phyloP scores from a whole-genome alignment of 2,113 vertebrate genomes.

The Aphyosemion australe region DNA sequence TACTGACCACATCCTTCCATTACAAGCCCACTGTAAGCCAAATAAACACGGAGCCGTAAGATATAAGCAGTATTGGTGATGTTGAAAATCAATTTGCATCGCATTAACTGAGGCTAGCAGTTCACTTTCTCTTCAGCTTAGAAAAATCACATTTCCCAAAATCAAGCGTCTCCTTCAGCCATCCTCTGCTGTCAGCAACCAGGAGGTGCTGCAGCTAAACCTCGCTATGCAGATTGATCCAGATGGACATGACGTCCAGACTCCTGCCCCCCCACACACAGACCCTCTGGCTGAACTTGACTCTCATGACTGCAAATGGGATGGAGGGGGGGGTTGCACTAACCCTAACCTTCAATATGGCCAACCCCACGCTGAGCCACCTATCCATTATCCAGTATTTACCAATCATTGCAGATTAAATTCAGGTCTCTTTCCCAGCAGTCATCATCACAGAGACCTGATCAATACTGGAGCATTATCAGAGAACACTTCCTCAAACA shows the following conservation, averaged over 20 bases:
- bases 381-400: conserved; percentile 34
- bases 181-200: conserved; percentile 35
- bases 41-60: conserved; percentile 66
- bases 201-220: conserved; percentile 61
- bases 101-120: conserved; percentile 62
- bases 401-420: conserved; percentile 68
- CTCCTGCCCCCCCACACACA: conserved; percentile 56
- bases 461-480: conserved; percentile 77
- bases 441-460: conserved; percentile 71
- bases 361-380: conserved; percentile 37
- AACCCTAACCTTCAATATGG: conserved; percentile 32
- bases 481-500: conserved; percentile 75
- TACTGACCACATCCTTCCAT: conserved; percentile 34
- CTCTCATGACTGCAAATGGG: conserved; percentile 77
- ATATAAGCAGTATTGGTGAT: conserved; percentile 54
- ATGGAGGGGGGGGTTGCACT: conserved; percentile 34
- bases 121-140: conserved; percentile 56
- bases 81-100: conserved; percentile 75
- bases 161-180: conserved; percentile 58
- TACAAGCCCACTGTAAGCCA: conserved; percentile 40
- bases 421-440: conserved; percentile 64
- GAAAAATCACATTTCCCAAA: conserved; percentile 74
- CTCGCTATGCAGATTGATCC: conserved; percentile 77
- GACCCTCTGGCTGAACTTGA: conserved; percentile 82
- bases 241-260: conserved; percentile 79